Evolutionary conservation across 2,113 vertebrate genomes (phyloP), one percentile per base, ranked within the genome.

Genomic region (Mesocricetus auratus): DNA sequence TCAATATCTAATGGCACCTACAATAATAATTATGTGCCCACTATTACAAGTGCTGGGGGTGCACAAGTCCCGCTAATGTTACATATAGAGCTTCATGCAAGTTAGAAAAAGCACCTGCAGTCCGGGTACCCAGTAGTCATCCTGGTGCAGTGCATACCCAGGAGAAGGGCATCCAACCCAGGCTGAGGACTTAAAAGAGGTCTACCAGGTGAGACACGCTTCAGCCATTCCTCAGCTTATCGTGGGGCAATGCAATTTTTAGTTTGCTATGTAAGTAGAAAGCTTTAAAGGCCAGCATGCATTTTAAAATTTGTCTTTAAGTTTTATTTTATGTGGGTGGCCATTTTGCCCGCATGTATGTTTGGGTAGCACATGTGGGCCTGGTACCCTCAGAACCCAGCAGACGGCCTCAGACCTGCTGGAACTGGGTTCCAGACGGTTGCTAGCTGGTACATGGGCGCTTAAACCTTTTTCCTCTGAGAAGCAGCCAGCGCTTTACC

Each of bases 1-100:
- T 64, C 71, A 62, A 58, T 73, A 62, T 47, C 93, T 89, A 91
- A 71, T 93, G n/a, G 89, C 62, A 62, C 29, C 74, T 89, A 68
- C 39, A 73, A 7, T 90, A 39, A 85, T 73, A 39, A 66, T 47
- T 47, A 85, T 21, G 60, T 85, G 39, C 39, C 62, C 42, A 17
- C 62, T 66, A 2, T 47, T 73, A 60, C 1, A 29, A 86, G 47
- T 45, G 24, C 13, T 19, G 31, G 39, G 11, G 29, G 8, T n/a
- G 11, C 13, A 56, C 26, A 42, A 56, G 47, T 3, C 62, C 50
- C 78, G 10, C 62, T 12, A 17, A 36, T 53, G 87, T 75, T 33
- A 21, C 29, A 71, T 5, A 6, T 31, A 21, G 21, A 62, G n/a
- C 10, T 64, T 75, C 26, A n/a, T 88, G 42, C 24, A 87, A 58